phyloP scores from a whole-genome alignment of 2,888 invertebrate species.

The Hyalella azteca region DNA sequence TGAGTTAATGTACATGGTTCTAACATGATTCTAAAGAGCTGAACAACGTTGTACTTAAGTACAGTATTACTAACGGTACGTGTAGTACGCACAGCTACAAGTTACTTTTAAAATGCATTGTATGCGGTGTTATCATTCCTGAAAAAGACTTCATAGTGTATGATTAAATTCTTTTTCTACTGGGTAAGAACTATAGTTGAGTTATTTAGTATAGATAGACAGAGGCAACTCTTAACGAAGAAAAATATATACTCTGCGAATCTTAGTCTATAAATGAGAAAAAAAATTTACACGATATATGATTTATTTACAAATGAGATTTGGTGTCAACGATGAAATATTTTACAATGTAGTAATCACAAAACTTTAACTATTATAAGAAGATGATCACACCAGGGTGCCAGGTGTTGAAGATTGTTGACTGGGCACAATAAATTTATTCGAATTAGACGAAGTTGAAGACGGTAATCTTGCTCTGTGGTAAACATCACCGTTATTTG shows the following conservation, averaged over 20 bases:
- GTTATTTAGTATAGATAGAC: too few species aligned
- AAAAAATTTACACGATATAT: not conserved
- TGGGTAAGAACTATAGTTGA: too few species aligned
- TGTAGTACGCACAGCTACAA: too few species aligned
- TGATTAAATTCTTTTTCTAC: too few species aligned
- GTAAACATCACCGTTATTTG: not conserved
- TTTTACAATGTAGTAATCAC: not conserved
- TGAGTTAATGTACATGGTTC: too few species aligned
- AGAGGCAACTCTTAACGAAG: not conserved
- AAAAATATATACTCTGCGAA: not conserved
- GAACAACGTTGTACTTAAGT: too few species aligned
- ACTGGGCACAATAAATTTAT: slow-evolving; percentile 20
- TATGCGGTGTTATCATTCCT: too few species aligned
- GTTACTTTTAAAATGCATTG: too few species aligned
- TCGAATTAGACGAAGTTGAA: slow-evolving; percentile 23
- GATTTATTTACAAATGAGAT: not conserved
- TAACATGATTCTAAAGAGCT: too few species aligned
- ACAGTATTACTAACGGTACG: too few species aligned
- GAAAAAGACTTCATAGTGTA: too few species aligned
- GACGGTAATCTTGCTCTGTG: slow-evolving; percentile 19
- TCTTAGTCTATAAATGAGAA: not conserved
- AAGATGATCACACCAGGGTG: slow-evolving; percentile 20
- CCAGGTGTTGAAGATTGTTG: slow-evolving; percentile 4
- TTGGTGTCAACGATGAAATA: not conserved
- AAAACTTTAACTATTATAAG: too few species aligned